phyloP scores from a whole-genome alignment of 2,888 invertebrate genomes.

The Carcina quercana region DNA sequence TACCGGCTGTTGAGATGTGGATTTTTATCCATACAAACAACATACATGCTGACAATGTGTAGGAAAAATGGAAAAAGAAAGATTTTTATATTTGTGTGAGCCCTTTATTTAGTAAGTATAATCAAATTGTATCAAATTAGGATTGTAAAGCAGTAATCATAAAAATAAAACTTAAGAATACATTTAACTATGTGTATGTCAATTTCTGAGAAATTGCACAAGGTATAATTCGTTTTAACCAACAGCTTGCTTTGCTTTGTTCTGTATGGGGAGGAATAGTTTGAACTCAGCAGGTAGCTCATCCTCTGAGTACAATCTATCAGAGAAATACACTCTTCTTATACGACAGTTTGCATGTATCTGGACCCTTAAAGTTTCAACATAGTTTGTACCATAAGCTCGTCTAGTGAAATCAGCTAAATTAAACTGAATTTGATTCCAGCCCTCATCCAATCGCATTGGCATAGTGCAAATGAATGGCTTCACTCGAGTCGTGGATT shows the following conservation, averaged over 20 bases:
- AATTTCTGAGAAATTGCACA: conserved; percentile 18
- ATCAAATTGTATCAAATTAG: conserved; percentile 14
- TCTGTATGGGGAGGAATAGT: conserved; percentile 94
- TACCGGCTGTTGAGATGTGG: too few relatives aligned
- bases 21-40: too few relatives aligned
- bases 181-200: conserved; percentile 39
- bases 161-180: conserved; percentile 49
- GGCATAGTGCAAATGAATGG: conserved; percentile 99
- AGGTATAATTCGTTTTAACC: conserved; percentile 51
- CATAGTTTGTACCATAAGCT: conserved; percentile 97
- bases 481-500: conserved; percentile 94
- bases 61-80: too few relatives aligned
- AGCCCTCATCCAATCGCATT: conserved; percentile 94
- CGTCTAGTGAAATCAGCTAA: conserved; percentile 94
- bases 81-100: too few relatives aligned
- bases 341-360: conserved; percentile 97
- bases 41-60: too few relatives aligned
- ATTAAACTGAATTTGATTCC: conserved; percentile 97
- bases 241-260: conserved; percentile 76
- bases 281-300: conserved; percentile 97
- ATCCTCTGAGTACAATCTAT: conserved; percentile 94
- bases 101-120: not conserved
- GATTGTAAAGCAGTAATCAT: conserved; percentile 31
- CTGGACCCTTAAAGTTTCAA: conserved; percentile 92
- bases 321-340: conserved; percentile 91